Base-by-base conservation (phyloP, 2,113 vertebrate genomes). In the Platysteira castanea region DNA sequence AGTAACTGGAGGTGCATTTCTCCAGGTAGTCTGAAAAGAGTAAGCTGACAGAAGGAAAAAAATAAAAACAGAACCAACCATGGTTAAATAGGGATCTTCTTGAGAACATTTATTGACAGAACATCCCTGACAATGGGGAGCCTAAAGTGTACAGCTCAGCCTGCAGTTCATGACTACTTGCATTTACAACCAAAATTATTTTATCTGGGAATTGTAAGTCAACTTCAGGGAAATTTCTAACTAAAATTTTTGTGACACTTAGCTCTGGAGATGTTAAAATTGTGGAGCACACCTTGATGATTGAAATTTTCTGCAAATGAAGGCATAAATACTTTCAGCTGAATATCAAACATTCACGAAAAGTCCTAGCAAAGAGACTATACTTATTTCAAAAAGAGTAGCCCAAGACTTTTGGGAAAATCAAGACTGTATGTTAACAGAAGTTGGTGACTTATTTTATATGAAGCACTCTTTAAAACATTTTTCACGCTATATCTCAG, bases 241-340 rank as follows among this genome's bases (percentile, higher is more conserved):
- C 46, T 24, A 86, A 77, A 65, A 80, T 27, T 46, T 35, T 7
- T 4, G 8, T 33, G 52, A n/a, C 5, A 20, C 13, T 42, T 69
- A 23, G 1, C 19, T 84, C 21, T 83, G 21, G 33, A 70, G 46
- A 63, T 24, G 6, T 46, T 90, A 76, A 93, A 91, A 39, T 49
- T 7, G 53, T 12, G 8, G 12, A 69, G 5, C 16, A 59, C 1
- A 0, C 3, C 5, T 41, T 54, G 22, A 52, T 15, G 9, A 49
- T 30, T 6, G 12, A 47, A 23, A 35, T 65, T 49, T 92, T 60
- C 11, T 67, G 21, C 27, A 70, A 77, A 70, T 47, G 5, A 76
- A 79, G 3, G 1, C 18, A 56, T 41, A 60, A 64, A 88, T 46
- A 65, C 8, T 84, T 85, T 57, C 23, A 76, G 5, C 2, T 76